phyloP scores from a whole-genome alignment of 2,888 invertebrate genomes.

The Arge pagana region DNA sequence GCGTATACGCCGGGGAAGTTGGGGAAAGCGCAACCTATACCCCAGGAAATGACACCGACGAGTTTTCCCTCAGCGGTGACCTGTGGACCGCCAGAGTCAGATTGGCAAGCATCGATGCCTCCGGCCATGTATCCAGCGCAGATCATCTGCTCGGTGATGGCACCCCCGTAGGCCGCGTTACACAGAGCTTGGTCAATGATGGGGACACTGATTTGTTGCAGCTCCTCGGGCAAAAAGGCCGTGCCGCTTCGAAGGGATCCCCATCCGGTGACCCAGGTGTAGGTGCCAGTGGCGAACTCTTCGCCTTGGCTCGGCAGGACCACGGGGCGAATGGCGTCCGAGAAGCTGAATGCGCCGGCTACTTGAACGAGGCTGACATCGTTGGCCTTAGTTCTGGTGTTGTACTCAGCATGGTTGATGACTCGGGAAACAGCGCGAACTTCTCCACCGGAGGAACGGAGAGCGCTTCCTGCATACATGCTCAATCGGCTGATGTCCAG shows the following conservation, averaged over 20 bases:
- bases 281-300: constrained; percentile 7
- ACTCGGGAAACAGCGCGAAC: constrained; percentile 21
- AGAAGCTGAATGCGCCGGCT: constrained; percentile 7
- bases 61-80: constrained; percentile 6
- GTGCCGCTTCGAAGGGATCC: not conserved
- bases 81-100: constrained; percentile 16
- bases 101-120: constrained; percentile 14
- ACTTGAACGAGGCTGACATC: constrained; percentile 28
- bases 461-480: constrained; percentile 25
- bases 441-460: constrained; percentile 22
- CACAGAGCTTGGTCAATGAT: constrained; percentile 3
- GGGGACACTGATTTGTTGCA: constrained; percentile 8
- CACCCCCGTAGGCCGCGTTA: constrained; percentile 17
- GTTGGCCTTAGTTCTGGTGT: constrained; percentile 20
- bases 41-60: constrained; percentile 20
- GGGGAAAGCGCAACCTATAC: constrained; percentile 8
- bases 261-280: constrained; percentile 15
- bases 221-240: not conserved
- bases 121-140: constrained; percentile 16
- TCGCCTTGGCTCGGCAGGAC: constrained; percentile 3
- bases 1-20: constrained; percentile 13
- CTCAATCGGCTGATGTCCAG: not conserved
- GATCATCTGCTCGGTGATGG: constrained; percentile 23
- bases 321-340: not conserved
- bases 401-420: constrained; percentile 26